Evolutionary conservation across 53 echinoderm and acorn worm genomes (phyloP), one percentile per base, ranked within the genome.

Genomic region (Echinometra lucunter): DNA sequence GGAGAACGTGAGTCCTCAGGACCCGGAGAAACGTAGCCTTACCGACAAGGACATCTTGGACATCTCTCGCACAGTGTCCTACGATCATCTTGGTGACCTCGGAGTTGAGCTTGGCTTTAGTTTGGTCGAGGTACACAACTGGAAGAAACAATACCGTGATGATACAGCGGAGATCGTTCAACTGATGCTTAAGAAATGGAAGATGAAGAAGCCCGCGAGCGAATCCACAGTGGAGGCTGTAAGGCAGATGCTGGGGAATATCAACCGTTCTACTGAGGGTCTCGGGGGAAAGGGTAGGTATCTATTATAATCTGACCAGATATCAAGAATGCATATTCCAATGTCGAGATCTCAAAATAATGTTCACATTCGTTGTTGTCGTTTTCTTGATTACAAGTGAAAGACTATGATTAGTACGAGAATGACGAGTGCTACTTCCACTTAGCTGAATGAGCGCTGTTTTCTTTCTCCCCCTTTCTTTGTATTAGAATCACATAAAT

Each of bases 141-240:
- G 38, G 42, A 78, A 78, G 78, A 78, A 78, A 42, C 78, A 78
- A 35, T 78, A 78, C 28, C 78, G 78, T 40, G 78, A 78, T 42
- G 78, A 78, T 42, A 38, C 78, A 6, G 42, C 7, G 19, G 78
- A 78, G 78, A 78, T 78, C 42, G 78, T 42, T 7, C 21, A 40
- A 4, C 1, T 78, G 19, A 78, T 78, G 38, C 40, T 78, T 18
- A 38, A 78, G 42, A 78, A 78, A 78, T 78, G 78, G 78, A 38
- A 17, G 9, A 38, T 38, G 42, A 78, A 42, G 42, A 1, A 18
- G 78, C 78, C 40, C 5, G 18, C 78, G 1, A 42, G 40, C 28
- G 78, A 38, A 35, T 38, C 78, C 7, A 78, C 78, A 1, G 11
- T 78, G 4, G 42, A 78, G 78, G 42, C 23, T 38, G 42, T 78